Conservation (phyloP, 2,797 vertebrate species). For the Gypaetus barbatus region DNA sequence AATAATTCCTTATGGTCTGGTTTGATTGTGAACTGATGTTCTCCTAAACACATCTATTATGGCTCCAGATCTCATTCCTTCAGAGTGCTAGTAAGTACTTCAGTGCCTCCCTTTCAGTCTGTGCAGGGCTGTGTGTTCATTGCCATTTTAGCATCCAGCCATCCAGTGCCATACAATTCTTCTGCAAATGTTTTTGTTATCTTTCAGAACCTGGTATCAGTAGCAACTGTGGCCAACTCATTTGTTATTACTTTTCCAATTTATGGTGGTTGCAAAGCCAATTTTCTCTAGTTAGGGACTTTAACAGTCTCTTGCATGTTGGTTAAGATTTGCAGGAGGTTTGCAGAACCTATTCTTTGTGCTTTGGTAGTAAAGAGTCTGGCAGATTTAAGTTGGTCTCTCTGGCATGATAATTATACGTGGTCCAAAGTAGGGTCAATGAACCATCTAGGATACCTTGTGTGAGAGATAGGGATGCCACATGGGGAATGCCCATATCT, state of each 20-base stretch:
- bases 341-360: neutral
- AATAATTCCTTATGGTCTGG: neutral
- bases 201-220: neutral
- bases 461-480: neutral
- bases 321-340: neutral
- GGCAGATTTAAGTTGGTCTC: neutral
- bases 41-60: neutral
- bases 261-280: neutral
- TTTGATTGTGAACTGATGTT: neutral
- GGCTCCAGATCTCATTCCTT: neutral
- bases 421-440: neutral
- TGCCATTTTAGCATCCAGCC: neutral
- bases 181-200: neutral
- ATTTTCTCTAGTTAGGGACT: neutral
- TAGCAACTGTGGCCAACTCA: neutral
- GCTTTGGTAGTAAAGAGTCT: neutral
- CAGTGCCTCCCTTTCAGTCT: neutral
- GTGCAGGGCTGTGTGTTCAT: neutral
- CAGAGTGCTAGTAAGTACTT: neutral
- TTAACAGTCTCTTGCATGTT: neutral
- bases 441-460: neutral
- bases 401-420: neutral
- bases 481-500: neutral
- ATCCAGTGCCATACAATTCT: neutral
- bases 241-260: neutral